These are phyloP conservation scores for Fringilla coelebs DNA, from an alignment of 2,797 vertebrate species.

Conservation along the genomic window DNA sequence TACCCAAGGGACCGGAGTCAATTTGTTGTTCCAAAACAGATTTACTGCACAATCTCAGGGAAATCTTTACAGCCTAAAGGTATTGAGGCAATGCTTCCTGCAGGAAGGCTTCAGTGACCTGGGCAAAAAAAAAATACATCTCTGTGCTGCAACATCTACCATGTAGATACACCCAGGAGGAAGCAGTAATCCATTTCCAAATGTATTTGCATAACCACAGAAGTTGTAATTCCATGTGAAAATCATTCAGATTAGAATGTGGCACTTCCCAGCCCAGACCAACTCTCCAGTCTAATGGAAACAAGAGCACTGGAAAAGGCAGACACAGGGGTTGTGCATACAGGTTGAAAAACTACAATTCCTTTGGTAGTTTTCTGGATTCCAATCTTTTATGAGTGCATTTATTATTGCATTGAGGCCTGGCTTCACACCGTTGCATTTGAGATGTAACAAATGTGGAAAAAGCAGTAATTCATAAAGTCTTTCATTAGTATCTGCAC, in stretches of 20 bases:
- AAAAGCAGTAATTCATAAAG: not conserved
- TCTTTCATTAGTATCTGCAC: not conserved
- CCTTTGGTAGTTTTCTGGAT: not conserved
- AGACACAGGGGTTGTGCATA: not conserved
- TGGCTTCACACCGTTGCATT: not conserved
- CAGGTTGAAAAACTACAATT: not conserved
- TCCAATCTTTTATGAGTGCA: not conserved
- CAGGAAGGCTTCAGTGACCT: not conserved
- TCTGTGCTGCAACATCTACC: not conserved
- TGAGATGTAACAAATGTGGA: not conserved
- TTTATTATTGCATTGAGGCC: not conserved
- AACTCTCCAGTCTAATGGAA: not conserved
- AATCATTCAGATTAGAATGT: not conserved
- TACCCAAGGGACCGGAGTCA: not conserved
- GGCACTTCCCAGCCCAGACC: not conserved
- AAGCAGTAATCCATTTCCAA: not conserved
- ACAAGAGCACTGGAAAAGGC: not conserved
- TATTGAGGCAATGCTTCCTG: conserved; percentile 2
- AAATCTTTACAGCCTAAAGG: not conserved
- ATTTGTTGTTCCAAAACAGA: conserved; percentile 31
- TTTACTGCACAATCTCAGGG: conserved; percentile 32
- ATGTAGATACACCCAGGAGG: not conserved
- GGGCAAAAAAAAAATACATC: not conserved
- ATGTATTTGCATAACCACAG: not conserved
- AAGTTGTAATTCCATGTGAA: not conserved